Evolutionary conservation across 2,797 vertebrate genomes (phyloP), one percentile per base, ranked within the genome.

Genomic region (Paedocypris micromegethes): DNA sequence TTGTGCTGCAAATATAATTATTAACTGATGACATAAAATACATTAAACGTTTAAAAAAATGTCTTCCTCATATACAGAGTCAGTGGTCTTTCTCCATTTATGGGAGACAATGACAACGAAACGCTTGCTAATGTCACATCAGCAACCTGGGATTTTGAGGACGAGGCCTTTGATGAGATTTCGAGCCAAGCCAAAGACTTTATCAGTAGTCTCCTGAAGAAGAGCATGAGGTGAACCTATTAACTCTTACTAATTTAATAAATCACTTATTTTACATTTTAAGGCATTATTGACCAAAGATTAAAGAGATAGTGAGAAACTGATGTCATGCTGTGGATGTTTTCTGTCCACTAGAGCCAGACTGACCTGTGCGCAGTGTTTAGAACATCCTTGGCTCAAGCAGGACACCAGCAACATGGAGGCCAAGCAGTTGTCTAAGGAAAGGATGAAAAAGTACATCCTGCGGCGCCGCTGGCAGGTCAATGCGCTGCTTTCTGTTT

Each of bases 381-480:
- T 90, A 43, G 90, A 97, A 75, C 94, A 99, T 77, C 79, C 91
- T 1, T 99, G 96, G 96, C 89, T 99, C 53, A 95, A 96, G 81
- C 97, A 98, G 83, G 96, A 99, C 84, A 98, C 93, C 70, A 96
- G 92, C 85, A 95, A 87, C 81, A 99, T 99, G 96, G 94, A 95
- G 81, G 92, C 95, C 79, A 99, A 98, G 86, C 95, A 97, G 68
- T 91, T 99, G 47, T 98, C 95, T 77, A 99, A 99, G 82, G 96
- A 99, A 72, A 90, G 96, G 71, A 98, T 99, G 96, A 99, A 98
- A 87, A 98, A 96, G 81, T 99, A 99, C 66, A 96, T 99, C 88
- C 89, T 97, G 67, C 92, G 94, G 83, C 93, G 95, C 78, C 95
- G 98, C 84, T 99, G 96, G 96, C 96, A 98, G 96, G 96, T 98